Evolutionary conservation across 1,140 invertebrate species (phyloP).

Genomic region (Orchestia grillus): DNA sequence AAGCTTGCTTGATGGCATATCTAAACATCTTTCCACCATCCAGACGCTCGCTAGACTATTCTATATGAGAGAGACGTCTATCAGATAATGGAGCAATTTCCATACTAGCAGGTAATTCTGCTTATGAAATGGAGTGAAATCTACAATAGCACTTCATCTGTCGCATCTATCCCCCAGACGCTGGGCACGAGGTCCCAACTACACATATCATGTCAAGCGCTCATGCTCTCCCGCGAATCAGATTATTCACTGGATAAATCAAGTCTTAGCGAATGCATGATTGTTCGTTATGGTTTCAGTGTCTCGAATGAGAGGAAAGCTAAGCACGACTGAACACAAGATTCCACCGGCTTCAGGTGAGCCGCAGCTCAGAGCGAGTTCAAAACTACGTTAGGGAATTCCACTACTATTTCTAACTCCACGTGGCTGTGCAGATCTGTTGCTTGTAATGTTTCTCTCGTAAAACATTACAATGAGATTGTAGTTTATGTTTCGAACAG

Average conservation of each 20-base stretch:
- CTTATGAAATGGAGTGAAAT: not conserved
- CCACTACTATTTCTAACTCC: not conserved
- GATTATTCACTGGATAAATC: not conserved
- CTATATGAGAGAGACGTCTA: not conserved
- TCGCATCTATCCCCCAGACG: not conserved
- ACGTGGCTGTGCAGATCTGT: not conserved
- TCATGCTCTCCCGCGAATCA: not conserved
- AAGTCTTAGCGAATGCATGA: not conserved
- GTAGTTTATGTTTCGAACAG: not conserved
- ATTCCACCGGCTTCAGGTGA: not conserved
- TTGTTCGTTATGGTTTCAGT: not conserved
- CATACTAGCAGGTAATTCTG: not conserved
- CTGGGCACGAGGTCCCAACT: not conserved
- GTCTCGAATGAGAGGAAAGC: not conserved
- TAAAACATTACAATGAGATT: not conserved
- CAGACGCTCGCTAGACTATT: not conserved
- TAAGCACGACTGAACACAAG: not conserved
- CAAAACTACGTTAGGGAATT: not conserved
- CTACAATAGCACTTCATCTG: not conserved
- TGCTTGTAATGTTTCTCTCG: not conserved
- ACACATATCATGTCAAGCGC: not conserved
- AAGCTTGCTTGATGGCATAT: not conserved
- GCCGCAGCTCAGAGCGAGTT: not conserved
- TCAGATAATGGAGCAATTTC: not conserved
- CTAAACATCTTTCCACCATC: not conserved